Evolutionary conservation across 1,140 invertebrate genomes (phyloP), one percentile per base, ranked within the genome.

Genomic region (Oryctes rhinoceros): DNA sequence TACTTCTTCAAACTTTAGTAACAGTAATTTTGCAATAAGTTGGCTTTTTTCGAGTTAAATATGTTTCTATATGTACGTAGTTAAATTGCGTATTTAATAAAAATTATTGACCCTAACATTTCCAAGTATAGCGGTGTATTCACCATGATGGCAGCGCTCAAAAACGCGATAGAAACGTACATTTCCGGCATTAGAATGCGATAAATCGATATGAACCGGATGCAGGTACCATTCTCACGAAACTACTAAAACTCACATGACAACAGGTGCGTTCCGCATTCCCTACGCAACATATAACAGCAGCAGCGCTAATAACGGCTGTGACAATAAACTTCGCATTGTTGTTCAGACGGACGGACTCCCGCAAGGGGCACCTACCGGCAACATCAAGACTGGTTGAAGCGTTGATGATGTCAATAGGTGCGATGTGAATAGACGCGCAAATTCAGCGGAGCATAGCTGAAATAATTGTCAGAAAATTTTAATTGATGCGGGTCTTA

Each of bases 151-250:
- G 53, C 6, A 59, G 15, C 6, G 53, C 15, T 20, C 7, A 59
- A 59, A 59, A 18, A 59, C 3, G 39, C 39, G 39, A 44, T 10
- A 44, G 39, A 44, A 44, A 3, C 53, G 15, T 18, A 18, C 5
- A 59, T 59, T 59, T 59, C 53, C 53, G 53, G 53, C 53, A 59
- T 59, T 59, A 59, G 53, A 18, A 59, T 18, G 53, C 15, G 18
- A 53, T 59, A 59, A 18, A 59, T 59, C 53, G 78, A 79, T 75
- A 80, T 47, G 35, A 53, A 80, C 79, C 79, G 79, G 79, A 80
- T 80, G 79, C 79, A 80, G 79, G 79, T 80, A 80, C 79, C 79
- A 39, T 75, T 80, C 47, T 75, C 79, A 80, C 76, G 74, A 75
- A 71, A 80, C 76, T 80, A 80, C 74, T 80, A 71, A 80, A 80